Conservation (phyloP, 2,888 invertebrate genomes). For the Cybosia mesomella region DNA sequence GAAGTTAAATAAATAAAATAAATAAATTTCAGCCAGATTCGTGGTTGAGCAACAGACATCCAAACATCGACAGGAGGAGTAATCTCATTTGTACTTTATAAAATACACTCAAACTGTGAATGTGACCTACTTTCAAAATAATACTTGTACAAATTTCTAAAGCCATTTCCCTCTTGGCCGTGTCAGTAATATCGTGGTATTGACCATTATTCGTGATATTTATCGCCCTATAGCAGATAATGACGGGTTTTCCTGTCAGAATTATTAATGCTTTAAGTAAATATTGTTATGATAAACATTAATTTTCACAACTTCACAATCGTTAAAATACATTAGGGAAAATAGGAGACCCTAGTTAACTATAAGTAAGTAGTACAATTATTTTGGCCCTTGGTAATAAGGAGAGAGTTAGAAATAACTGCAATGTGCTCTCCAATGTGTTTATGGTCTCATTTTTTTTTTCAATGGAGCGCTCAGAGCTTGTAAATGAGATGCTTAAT, state of each 20-base stretch:
- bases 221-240: background rate
- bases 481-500: background rate
- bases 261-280: slow-evolving; percentile 7
- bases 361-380: background rate
- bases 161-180: background rate
- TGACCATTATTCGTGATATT: background rate
- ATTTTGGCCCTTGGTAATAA: background rate
- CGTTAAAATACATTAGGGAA: background rate
- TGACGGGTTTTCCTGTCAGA: background rate
- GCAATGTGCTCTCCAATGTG: background rate
- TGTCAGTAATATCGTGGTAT: background rate
- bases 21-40: too few relatives aligned
- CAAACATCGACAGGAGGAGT: background rate
- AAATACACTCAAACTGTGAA: background rate
- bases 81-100: background rate
- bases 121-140: background rate
- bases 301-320: slow-evolving; percentile 6
- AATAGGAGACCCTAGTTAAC: background rate
- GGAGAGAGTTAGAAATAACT: background rate
- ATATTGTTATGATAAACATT: slow-evolving; percentile 8
- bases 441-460: too few relatives aligned
- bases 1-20: too few relatives aligned
- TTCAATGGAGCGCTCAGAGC: background rate
- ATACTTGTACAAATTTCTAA: background rate
- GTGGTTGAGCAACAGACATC: too few relatives aligned